phyloP scores from a whole-genome alignment of 2,888 invertebrate genomes.

The Galeruca laticollis region DNA sequence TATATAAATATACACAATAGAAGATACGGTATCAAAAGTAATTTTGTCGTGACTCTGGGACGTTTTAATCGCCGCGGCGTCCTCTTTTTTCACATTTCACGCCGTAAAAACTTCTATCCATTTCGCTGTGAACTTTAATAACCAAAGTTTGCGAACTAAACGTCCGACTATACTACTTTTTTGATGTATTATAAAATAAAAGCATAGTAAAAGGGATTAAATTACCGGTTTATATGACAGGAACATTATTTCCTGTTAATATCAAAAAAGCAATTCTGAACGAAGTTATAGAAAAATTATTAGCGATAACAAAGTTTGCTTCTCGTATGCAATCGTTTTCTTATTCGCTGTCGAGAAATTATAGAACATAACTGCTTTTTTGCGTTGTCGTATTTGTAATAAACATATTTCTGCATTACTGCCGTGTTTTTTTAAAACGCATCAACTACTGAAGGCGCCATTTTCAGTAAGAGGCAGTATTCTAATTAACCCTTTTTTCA shows the following conservation, averaged over 20 bases:
- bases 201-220: conserved; percentile 6
- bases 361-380: no score
- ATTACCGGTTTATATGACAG: conserved; percentile 7
- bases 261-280: conserved; percentile 2
- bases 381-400: no score
- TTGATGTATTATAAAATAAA: conserved; percentile 17
- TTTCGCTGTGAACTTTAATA: not conserved
- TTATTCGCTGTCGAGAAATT: no score
- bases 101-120: conserved; percentile 13
- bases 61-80: not conserved
- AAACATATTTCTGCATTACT: no score
- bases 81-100: not conserved
- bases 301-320: not conserved
- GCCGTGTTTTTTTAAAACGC: no score
- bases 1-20: not conserved
- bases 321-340: no score
- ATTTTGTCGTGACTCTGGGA: not conserved
- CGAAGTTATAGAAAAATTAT: not conserved
- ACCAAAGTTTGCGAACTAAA: conserved; percentile 7
- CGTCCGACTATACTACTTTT: conserved; percentile 7
- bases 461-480: no score
- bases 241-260: conserved; percentile 10
- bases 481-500: no score
- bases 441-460: no score
- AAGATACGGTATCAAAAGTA: not conserved